A percentile compares a stretch with the other conserved stretches of the same genome.
Conservation (phyloP, 37 sponge, comb jelly and placozoan genomes). For the Crambe crambe region DNA sequence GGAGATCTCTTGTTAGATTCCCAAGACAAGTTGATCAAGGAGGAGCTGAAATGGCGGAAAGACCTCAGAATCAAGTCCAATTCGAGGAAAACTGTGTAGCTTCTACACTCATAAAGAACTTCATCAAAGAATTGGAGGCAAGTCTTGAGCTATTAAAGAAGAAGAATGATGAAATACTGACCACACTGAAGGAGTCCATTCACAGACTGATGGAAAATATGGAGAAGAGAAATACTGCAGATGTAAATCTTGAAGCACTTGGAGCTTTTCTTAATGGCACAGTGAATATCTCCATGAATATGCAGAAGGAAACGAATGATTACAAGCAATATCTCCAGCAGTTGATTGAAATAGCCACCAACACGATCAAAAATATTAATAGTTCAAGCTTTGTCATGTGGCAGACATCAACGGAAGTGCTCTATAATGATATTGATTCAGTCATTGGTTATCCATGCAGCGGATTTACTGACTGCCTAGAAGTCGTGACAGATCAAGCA, state of each 20-base stretch:
- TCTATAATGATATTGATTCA: too few relatives aligned
- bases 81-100: conserved; percentile 20
- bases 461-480: conserved; percentile 38
- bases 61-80: neutral
- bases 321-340: neutral
- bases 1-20: neutral
- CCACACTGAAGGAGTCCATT: too few relatives aligned
- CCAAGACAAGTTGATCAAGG: neutral
- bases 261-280: too few relatives aligned
- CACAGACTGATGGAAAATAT: too few relatives aligned
- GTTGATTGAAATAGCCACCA: neutral
- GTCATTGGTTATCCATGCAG: too few relatives aligned
- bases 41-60: neutral
- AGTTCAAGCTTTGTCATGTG: too few relatives aligned
- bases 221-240: too few relatives aligned
- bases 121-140: neutral
- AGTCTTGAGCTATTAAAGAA: neutral
- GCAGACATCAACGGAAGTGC: too few relatives aligned
- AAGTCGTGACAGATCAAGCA: neutral
- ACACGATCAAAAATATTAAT: too few relatives aligned
- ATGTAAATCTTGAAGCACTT: neutral
- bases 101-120: neutral
- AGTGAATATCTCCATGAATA: too few relatives aligned
- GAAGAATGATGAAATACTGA: neutral
- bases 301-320: neutral